phyloP scores from a whole-genome alignment of 64 coral and sea anemone species.

The Montipora capricornis region DNA sequence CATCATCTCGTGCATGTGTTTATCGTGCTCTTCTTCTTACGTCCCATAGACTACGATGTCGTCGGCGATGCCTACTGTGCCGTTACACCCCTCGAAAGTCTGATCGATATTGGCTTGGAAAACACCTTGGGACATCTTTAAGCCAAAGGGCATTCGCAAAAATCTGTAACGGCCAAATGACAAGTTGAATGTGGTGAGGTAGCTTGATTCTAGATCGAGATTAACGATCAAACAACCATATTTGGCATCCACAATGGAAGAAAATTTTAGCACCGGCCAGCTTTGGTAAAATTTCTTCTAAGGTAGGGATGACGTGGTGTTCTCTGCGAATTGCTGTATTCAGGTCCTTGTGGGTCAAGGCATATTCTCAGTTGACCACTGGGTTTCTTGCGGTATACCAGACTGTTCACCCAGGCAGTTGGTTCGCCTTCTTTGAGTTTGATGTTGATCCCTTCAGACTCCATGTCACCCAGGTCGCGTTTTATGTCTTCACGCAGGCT shows the following conservation, averaged over 20 bases:
- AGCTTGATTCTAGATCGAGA: slow-evolving; percentile 40
- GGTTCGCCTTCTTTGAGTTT: slow-evolving; percentile 69
- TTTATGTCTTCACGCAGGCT: slow-evolving; percentile 57
- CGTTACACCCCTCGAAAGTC: too few relatives aligned
- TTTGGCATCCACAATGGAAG: slow-evolving; percentile 48
- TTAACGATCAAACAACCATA: slow-evolving; percentile 47
- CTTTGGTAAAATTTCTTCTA: slow-evolving; percentile 67
- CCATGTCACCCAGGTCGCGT: slow-evolving; percentile 15
- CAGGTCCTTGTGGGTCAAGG: slow-evolving; percentile 70
- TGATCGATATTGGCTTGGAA: background rate
- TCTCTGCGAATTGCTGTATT: slow-evolving; percentile 15
- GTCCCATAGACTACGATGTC: too few relatives aligned
- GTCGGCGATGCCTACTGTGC: too few relatives aligned
- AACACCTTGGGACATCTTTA: too few relatives aligned
- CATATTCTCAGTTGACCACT: slow-evolving; percentile 56
- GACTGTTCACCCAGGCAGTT: background rate
- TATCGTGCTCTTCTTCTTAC: slow-evolving; percentile 36
- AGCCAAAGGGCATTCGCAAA: too few relatives aligned
- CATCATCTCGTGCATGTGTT: slow-evolving; percentile 25
- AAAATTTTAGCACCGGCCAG: slow-evolving; percentile 61
- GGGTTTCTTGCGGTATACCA: slow-evolving; percentile 36
- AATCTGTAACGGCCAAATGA: too few relatives aligned
- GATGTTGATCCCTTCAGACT: slow-evolving; percentile 2
- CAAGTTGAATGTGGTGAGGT: background rate
- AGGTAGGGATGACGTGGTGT: slow-evolving; percentile 50